Evolutionary conservation across 2,888 invertebrate species (phyloP), one percentile per base, ranked within the genome.

Genomic region (Dynastes tityus): DNA sequence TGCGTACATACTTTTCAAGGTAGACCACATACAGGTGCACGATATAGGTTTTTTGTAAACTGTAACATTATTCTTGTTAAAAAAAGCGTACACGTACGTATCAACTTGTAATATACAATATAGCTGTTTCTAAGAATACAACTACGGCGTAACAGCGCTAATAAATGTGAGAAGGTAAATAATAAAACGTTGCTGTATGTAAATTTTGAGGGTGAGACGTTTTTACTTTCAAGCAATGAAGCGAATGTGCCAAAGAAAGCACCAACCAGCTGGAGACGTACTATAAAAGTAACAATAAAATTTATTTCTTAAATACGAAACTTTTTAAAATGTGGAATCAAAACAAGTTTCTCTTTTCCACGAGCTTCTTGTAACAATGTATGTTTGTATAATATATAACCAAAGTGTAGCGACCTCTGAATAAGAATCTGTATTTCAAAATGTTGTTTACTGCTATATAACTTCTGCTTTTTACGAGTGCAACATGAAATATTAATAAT

Each of bases 1-100:
- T 37, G n/a, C 29, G 32, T 40, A 37, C 55, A 77, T 77, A 77
- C 61, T 45, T 70, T 45, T 77, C 77, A 77, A 77, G 77, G 77
- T 77, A 77, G 77, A 68, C 77, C 49, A 68, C 77, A 67, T 77
- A 61, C 61, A 77, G 77, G 70, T 45, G 70, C 53, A 68, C 37
- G 70, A 6, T 73, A 61, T 29, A 58, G 40, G 73, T 58, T 73
- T 58, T 73, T 53, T 58, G 27, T 16, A 29, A 51, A 51, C 51
- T 27, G 51, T 68, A 68, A 27, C 29, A 1, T 27, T 27, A 68
- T 65, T 68, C 68, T 22, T 5, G 32, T 13, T 22, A 68, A 29
- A 51, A 51, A 49, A 51, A 40, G 6, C 27, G 29, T 27, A 29
- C 51, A 27, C 51, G 22, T 63, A 29, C 13, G 11, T 13, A 32